Percentiles rank a stretch among this genome's conserved stretches.
Evolutionary conservation across 2,888 invertebrate genomes (phyloP).

Genomic region (Creontiades dilutus): DNA sequence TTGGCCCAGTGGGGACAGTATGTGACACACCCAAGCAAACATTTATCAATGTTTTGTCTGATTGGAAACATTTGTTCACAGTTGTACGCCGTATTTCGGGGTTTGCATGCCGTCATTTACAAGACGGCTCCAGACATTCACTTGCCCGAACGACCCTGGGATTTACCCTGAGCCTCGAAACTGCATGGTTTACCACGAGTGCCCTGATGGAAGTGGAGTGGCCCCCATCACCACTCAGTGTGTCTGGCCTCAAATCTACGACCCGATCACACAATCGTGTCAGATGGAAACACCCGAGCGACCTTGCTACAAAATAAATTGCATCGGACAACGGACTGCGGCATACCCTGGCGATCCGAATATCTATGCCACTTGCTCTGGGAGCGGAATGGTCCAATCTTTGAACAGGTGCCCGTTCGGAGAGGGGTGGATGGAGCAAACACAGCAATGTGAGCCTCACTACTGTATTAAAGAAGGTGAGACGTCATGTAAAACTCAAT

Average conservation of each 20-base stretch:
- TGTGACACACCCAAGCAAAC: no score
- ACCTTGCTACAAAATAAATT: constrained; percentile 60
- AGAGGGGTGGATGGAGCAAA: background rate
- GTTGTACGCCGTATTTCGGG: background rate
- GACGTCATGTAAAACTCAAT: background rate
- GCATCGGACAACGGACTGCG: background rate
- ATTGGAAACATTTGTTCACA: background rate
- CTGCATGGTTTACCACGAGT: constrained; percentile 63
- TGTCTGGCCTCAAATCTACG: constrained; percentile 55
- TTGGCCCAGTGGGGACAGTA: no score
- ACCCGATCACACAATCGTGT: constrained; percentile 40
- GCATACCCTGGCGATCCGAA: constrained; percentile 62
- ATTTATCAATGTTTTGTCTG: background rate
- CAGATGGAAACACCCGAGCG: background rate
- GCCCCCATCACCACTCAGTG: background rate
- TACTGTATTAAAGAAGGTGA: constrained; percentile 60
- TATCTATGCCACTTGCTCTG: constrained; percentile 53
- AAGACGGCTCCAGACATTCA: background rate
- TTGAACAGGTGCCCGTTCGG: background rate
- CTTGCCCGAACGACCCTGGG: constrained; percentile 44
- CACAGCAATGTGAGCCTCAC: constrained; percentile 15
- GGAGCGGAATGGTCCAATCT: background rate
- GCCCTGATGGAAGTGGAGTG: background rate
- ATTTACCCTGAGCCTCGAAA: constrained; percentile 46
- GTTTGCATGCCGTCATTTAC: background rate